Conservation (phyloP, 1,140 invertebrate genomes). For the Drosophila prosaltans region DNA sequence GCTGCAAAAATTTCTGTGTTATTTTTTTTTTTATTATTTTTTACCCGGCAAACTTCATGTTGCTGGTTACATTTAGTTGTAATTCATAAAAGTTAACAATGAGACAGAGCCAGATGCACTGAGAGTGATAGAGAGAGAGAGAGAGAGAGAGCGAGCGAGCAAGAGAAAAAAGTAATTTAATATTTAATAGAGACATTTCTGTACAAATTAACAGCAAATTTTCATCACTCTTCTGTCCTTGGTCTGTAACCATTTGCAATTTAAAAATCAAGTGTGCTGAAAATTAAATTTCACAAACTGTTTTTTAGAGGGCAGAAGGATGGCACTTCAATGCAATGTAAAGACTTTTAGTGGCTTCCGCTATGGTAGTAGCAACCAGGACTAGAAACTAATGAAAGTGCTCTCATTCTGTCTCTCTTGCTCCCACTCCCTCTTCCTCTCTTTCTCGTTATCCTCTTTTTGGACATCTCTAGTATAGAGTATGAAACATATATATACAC, state of each 20-base stretch:
- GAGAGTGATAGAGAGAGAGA: too few species aligned
- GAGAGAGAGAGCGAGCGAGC: too few species aligned
- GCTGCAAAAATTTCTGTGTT: slow-evolving; percentile 23
- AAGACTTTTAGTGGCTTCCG: slow-evolving; percentile 65
- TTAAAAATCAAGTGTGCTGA: slow-evolving; percentile 71
- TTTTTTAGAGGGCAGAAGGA: slow-evolving; percentile 28
- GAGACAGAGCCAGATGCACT: background rate
- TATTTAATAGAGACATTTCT: slow-evolving; percentile 75
- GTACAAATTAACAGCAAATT: slow-evolving; percentile 69
- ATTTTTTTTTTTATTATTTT: slow-evolving; percentile 32
- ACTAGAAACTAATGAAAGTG: slow-evolving; percentile 71
- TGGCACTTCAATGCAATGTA: slow-evolving; percentile 49
- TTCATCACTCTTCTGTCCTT: slow-evolving; percentile 5
- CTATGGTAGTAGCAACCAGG: slow-evolving; percentile 12
- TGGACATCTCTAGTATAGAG: slow-evolving; percentile 48
- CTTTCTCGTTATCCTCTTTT: slow-evolving; percentile 5
- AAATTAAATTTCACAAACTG: slow-evolving; percentile 73
- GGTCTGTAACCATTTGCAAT: slow-evolving; percentile 30
- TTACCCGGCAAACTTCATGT: background rate
- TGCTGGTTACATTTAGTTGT: slow-evolving; percentile 22
- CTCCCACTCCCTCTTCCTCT: background rate
- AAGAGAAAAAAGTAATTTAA: slow-evolving; percentile 37
- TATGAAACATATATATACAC: slow-evolving; percentile 22
- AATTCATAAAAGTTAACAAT: slow-evolving; percentile 65
- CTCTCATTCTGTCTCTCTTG: slow-evolving; percentile 6